These are phyloP conservation scores for Bagarius yarrelli DNA, from an alignment of 2,113 vertebrate genomes.

Conservation along the genomic window DNA sequence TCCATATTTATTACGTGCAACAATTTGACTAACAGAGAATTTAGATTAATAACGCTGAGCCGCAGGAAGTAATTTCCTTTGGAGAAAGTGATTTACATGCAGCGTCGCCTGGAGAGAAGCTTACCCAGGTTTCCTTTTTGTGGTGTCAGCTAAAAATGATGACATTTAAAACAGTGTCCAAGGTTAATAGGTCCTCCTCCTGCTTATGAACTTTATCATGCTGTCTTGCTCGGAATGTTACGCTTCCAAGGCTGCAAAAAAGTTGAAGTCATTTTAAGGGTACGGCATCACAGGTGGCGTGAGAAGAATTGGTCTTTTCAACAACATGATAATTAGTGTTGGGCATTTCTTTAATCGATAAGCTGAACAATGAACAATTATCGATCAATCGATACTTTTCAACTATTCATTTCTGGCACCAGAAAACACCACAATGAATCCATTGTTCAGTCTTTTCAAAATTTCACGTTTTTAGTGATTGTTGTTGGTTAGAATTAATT, in stretches of 20 bases:
- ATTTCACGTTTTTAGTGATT: too few species aligned
- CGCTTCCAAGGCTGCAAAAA: conserved; percentile 28
- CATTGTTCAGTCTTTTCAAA: too few species aligned
- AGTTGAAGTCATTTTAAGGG: conserved; percentile 45
- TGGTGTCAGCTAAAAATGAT: conserved; percentile 93
- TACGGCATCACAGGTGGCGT: background rate
- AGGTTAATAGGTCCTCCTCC: conserved; percentile 91
- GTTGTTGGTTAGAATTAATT: too few species aligned
- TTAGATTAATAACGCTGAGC: conserved; percentile 96
- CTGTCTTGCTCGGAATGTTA: conserved; percentile 47
- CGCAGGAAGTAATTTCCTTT: conserved; percentile 97
- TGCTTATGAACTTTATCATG: conserved; percentile 72
- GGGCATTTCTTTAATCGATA: too few species aligned
- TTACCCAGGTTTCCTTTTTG: conserved; percentile 73
- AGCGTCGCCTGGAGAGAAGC: conserved; percentile 83
- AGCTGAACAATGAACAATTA: too few species aligned
- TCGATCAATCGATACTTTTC: too few species aligned
- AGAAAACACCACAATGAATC: too few species aligned
- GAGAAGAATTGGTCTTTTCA: background rate
- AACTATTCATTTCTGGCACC: too few species aligned
- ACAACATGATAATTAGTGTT: too few species aligned
- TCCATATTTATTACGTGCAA: conserved; percentile 94
- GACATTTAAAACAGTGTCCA: conserved; percentile 95
- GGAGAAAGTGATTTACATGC: conserved; percentile 95
- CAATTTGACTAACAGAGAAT: conserved; percentile 95